Conservation (phyloP, 2,888 invertebrate genomes). For the Rhyacophila evoluta region DNA sequence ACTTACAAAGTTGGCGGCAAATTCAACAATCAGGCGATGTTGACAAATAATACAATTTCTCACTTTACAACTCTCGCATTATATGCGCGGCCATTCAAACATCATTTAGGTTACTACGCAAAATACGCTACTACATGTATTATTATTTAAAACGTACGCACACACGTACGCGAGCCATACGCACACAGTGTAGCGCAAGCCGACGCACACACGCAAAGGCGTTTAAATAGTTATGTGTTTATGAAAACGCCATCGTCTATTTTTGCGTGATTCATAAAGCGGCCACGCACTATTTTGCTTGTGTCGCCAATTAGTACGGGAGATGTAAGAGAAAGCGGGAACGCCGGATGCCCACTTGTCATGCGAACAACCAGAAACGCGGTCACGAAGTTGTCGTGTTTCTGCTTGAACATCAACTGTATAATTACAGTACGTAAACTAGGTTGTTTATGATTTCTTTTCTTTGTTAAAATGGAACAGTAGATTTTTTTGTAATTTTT, state of each 20-base stretch:
- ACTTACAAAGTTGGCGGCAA: conserved; percentile 4
- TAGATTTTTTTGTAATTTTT: too few relatives aligned
- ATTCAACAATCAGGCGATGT: neutral
- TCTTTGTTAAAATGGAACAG: too few relatives aligned
- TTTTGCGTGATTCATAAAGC: neutral
- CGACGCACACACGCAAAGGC: neutral
- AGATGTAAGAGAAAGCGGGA: neutral
- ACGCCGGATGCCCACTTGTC: too few relatives aligned
- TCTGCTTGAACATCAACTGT: too few relatives aligned
- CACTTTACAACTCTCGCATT: neutral
- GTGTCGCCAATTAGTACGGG: neutral
- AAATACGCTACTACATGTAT: conserved; percentile 20
- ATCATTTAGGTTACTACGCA: conserved; percentile 24
- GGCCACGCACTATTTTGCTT: neutral
- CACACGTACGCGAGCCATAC: neutral
- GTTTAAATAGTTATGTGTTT: neutral
- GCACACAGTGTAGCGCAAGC: neutral
- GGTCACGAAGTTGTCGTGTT: too few relatives aligned
- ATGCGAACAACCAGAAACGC: too few relatives aligned
- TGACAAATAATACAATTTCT: neutral
- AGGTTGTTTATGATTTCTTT: too few relatives aligned
- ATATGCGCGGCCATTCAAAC: conserved; percentile 9
- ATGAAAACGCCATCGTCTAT: neutral
- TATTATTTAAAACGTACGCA: conserved; percentile 7
- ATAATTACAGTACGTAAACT: too few relatives aligned